Percentiles rank a stretch among this genome's conserved stretches.
phyloP scores from a whole-genome alignment of 2,888 invertebrate genomes.

The Endomychus coccineus region DNA sequence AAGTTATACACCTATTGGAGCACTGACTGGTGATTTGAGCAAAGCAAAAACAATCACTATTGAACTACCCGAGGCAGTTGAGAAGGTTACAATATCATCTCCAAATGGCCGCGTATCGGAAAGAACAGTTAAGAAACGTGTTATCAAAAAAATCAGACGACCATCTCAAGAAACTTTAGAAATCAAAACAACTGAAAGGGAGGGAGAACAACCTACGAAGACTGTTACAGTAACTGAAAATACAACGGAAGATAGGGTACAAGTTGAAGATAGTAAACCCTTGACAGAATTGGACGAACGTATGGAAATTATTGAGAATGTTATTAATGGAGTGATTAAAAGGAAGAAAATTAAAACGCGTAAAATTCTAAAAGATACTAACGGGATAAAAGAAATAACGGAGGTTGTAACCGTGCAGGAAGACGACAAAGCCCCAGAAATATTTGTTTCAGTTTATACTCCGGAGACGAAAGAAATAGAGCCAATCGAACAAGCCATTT shows the following conservation, averaged over 20 bases:
- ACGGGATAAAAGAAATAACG: slow-evolving; percentile 37
- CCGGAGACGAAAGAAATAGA: slow-evolving; percentile 20
- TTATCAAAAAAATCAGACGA: slow-evolving; percentile 35
- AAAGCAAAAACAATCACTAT: slow-evolving; percentile 23
- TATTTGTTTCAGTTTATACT: slow-evolving; percentile 19
- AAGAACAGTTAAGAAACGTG: slow-evolving; percentile 39
- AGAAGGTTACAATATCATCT: slow-evolving; percentile 18
- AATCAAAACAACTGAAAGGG: slow-evolving; percentile 24
- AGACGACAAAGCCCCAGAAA: slow-evolving; percentile 31
- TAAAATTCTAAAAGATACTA: slow-evolving; percentile 38
- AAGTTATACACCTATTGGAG: slow-evolving; percentile 29
- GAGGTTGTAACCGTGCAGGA: slow-evolving; percentile 36
- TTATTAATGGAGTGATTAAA: slow-evolving; percentile 20
- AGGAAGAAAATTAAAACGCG: slow-evolving; percentile 31
- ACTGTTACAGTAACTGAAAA: slow-evolving; percentile 23
- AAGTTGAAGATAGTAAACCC: slow-evolving; percentile 6
- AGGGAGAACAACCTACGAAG: slow-evolving; percentile 22
- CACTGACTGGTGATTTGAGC: slow-evolving; percentile 22
- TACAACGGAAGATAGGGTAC: background rate
- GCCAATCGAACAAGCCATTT: slow-evolving; percentile 25
- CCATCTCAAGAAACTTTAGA: slow-evolving; percentile 23
- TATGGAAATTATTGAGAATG: slow-evolving; percentile 25
- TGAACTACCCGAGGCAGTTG: slow-evolving; percentile 23
- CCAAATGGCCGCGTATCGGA: slow-evolving; percentile 35
- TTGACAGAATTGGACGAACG: slow-evolving; percentile 21